Evolutionary conservation across 1,140 invertebrate species (phyloP), one percentile per base, ranked within the genome.

Genomic region (Drosophila sproati): DNA sequence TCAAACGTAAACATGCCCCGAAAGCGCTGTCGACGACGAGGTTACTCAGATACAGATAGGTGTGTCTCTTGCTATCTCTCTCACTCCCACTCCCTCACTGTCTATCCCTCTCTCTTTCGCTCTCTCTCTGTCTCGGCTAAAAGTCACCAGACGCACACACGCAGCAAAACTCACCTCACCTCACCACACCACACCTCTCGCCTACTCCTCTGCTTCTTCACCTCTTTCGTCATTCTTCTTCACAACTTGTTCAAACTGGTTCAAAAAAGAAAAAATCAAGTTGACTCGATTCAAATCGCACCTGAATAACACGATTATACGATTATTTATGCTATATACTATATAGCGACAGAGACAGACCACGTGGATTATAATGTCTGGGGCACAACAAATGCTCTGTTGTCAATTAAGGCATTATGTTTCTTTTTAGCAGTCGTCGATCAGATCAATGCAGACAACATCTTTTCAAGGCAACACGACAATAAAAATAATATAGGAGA

Each of bases 221-320:
- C 48, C 8, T n/a, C 37, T 29, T 37, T 39, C 47, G 75, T 57
- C 72, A 20, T 20, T 20, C 20, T 20, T 45, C 50, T 28, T 71
- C 48, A 52, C 51, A 71, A 83, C 61, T 87, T 69, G 83, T 76
- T 66, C 64, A 68, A 20, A 87, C 83, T 73, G 83, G 83, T 87
- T 70, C 80, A 62, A 56, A 41, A 69, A 56, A 41, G 12, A 35
- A 51, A 54, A 20, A 54, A 74, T 29, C 28, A 66, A 60, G 50
- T 80, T 43, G 70, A 73, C 51, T 72, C 79, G 73, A 66, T 20
- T 20, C 20, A 20, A 20, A 20, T 20, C 20, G 20, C 20, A 20
- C 20, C 20, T 60, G 77, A 87, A 79, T 64, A 70, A 70, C 72
- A 12, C 37, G 39, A 43, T 45, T 61, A 51, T 35, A 34, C 7